Percentiles rank a stretch among this genome's conserved stretches.
Evolutionary conservation across 2,797 vertebrate genomes (phyloP).

Genomic region (Anguilla megastoma): DNA sequence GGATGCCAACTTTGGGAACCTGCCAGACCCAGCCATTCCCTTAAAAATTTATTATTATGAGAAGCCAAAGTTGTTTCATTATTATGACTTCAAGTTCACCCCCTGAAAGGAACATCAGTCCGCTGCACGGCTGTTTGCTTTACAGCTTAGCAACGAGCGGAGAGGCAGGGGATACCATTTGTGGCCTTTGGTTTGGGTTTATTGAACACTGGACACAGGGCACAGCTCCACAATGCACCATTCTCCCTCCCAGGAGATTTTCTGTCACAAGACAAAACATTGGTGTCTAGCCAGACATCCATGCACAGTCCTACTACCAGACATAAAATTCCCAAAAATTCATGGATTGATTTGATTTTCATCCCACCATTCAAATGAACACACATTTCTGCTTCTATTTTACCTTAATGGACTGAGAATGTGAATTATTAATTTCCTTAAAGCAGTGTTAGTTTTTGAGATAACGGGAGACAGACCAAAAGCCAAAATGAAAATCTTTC

Average conservation of each 20-base stretch:
- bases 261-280: not conserved
- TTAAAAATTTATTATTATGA: not conserved
- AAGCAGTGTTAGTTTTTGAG: not conserved
- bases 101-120: not conserved
- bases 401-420: constrained; percentile 8
- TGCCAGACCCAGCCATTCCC: not conserved
- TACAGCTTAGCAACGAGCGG: not conserved
- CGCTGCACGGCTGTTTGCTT: not conserved
- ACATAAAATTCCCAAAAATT: not conserved
- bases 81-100: not conserved
- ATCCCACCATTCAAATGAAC: constrained; percentile 17
- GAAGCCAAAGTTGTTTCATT: not conserved
- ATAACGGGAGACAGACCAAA: not conserved
- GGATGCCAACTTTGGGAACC: not conserved
- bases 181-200: constrained; percentile 1
- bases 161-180: not conserved
- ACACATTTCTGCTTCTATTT: not conserved
- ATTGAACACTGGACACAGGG: not conserved
- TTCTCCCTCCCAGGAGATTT: not conserved
- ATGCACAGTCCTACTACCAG: not conserved
- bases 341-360: constrained; percentile 22
- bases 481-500: not conserved
- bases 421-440: constrained; percentile 27
- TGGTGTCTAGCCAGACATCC: not conserved
- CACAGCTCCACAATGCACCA: not conserved